These are phyloP conservation scores for Megalops atlanticus DNA, from an alignment of 2,113 vertebrate species.

Conservation along the genomic window DNA sequence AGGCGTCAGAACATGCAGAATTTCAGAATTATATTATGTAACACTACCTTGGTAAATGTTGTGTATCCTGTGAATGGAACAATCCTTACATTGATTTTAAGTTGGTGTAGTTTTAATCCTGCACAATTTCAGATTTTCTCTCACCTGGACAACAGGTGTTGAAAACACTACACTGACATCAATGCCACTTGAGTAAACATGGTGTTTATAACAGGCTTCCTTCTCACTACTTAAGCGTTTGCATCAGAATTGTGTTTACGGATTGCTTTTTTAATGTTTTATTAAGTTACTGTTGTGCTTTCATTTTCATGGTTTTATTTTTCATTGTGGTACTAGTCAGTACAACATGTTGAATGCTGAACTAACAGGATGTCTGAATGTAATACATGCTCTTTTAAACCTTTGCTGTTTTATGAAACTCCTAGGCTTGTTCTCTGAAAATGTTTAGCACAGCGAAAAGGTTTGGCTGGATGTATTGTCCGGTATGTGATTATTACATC, in stretches of 20 bases:
- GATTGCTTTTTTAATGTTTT: constrained; percentile 19
- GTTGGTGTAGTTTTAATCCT: background rate
- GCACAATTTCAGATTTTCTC: background rate
- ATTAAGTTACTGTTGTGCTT: background rate
- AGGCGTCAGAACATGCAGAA: no score
- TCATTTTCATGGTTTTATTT: constrained; percentile 2
- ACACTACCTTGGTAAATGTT: background rate
- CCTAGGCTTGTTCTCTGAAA: background rate
- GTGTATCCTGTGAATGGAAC: background rate
- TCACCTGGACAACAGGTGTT: background rate
- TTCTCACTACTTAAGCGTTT: background rate
- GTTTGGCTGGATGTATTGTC: background rate
- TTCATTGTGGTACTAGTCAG: background rate
- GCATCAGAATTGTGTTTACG: constrained; percentile 42
- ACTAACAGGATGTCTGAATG: background rate
- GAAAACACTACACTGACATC: background rate
- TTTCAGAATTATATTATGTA: background rate
- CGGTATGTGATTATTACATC: no score
- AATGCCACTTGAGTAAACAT: background rate
- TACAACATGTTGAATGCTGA: background rate
- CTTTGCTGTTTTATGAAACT: background rate
- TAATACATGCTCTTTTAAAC: background rate
- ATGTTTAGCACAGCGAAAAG: background rate
- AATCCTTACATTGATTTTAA: background rate
- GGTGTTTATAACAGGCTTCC: background rate